phyloP scores from a whole-genome alignment of 2,797 vertebrate genomes.

The Falco berigora region DNA sequence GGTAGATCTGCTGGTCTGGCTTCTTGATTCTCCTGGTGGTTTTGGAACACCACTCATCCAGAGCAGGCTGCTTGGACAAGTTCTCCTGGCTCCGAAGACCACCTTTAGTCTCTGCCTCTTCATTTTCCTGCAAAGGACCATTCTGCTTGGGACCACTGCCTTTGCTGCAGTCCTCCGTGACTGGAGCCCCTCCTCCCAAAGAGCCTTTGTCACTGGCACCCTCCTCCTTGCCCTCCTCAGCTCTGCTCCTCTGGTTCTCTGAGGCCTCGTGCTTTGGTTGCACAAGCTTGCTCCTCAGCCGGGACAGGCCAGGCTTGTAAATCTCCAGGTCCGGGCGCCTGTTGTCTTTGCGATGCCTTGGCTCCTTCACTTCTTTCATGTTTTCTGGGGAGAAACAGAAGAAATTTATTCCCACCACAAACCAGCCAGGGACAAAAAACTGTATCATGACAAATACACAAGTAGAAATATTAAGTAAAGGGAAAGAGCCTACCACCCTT shows the following conservation, averaged over 20 bases:
- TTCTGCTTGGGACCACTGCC: constrained; percentile 55
- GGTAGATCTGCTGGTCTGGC: constrained; percentile 93
- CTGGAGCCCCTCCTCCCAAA: not conserved
- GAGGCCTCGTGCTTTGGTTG: constrained; percentile 51
- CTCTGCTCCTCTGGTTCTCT: constrained; percentile 8
- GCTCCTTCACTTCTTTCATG: constrained; percentile 74
- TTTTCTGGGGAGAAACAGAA: constrained; percentile 60
- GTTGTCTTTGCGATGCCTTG: constrained; percentile 79
- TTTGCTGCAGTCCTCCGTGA: not conserved
- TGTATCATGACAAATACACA: fast-evolving
- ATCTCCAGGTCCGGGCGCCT: constrained; percentile 82
- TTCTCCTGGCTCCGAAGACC: constrained; percentile 26
- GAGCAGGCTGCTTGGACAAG: not conserved
- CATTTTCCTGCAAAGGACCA: not conserved
- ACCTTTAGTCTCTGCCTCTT: constrained; percentile 20
- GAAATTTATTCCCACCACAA: not conserved
- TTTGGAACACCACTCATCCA: constrained; percentile 62
- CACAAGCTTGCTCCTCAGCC: constrained; percentile 67
- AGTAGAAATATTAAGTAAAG: not conserved
- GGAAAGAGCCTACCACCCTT: not conserved
- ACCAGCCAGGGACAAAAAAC: not conserved
- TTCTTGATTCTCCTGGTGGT: constrained; percentile 80
- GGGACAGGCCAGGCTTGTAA: constrained; percentile 80
- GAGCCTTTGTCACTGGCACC: not conserved
- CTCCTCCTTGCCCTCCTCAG: constrained; percentile 49